Evolutionary conservation across 2,797 vertebrate genomes (phyloP), one percentile per base, ranked within the genome.

Genomic region (Coluber constrictor): DNA sequence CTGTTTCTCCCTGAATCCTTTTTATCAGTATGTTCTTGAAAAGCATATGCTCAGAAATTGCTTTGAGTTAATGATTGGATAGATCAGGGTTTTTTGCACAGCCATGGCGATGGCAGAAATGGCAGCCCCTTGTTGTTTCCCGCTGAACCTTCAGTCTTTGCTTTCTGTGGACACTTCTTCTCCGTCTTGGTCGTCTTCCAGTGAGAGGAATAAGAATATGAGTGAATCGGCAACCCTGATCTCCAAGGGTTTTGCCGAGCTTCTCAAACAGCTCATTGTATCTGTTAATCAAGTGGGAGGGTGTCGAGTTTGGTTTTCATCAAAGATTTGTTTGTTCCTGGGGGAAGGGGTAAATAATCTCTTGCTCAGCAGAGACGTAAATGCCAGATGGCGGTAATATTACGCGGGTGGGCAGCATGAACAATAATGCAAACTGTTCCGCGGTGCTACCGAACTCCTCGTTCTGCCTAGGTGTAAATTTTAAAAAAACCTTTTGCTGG

Each of bases 251-350:
- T 93, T 87, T 37, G 29, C 60, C 1, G 20, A n/a, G 27, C 32
- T 61, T 87, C 83, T 93, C 88, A 93, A 93, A 56, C 47, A 47
- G 55, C 37, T 88, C 55, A 88, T 87, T 93, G 83, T 70, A 47
- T 47, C 13, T 79, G 63, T 60, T 59, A 47, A 70, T 43, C 37
- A 25, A 87, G 89, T 90, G 70, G 89, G 79, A 90, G 92, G 54
- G 37, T 90, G 86, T 60, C 43, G 57, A 37, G 55, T 54, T 87
- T 90, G 70, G 61, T 20, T 32, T 56, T 57, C 37, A 20, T 87
- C 88, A 90, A 90, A 70, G 79, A 93, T 87, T 56, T 56, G 18
- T 70, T 32, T 90, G 37, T 90, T 90, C 86, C 66, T 51, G n/a
- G 16, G n/a, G 56, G 15, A 43, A 55, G 20, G 37, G 4, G 37